Conservation (phyloP, 2,797 vertebrate genomes). For the Heteromormyrus szaboi region DNA sequence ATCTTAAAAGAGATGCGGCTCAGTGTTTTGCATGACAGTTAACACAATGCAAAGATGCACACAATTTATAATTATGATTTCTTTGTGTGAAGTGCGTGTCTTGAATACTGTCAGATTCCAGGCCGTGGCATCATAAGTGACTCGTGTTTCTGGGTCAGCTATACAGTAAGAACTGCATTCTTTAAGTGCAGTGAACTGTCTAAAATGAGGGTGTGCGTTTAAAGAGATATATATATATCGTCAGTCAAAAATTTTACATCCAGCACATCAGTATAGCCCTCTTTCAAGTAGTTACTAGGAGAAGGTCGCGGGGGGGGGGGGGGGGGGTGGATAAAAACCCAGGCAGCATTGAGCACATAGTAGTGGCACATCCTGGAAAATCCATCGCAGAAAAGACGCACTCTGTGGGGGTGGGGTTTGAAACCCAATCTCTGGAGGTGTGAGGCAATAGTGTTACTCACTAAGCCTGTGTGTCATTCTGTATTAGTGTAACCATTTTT, state of each 20-base stretch:
- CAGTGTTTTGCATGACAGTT: conserved; percentile 14
- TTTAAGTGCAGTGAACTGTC: background rate
- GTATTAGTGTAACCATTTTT: background rate
- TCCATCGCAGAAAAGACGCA: background rate
- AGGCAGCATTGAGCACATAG: background rate
- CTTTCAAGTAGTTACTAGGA: background rate
- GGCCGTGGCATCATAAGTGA: conserved; percentile 10
- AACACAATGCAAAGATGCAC: conserved; percentile 20
- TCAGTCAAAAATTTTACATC: background rate
- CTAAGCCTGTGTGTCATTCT: background rate
- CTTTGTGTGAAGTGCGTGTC: background rate
- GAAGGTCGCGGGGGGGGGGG: background rate
- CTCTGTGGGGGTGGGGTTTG: background rate
- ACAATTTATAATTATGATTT: conserved; percentile 7
- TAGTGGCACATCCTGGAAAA: background rate
- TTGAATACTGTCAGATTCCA: conserved; percentile 17
- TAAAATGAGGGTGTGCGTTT: background rate
- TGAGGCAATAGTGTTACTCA: background rate
- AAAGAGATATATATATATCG: background rate
- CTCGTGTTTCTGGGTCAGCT: conserved; percentile 8
- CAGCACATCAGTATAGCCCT: background rate
- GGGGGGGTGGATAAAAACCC: background rate
- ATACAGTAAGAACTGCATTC: background rate
- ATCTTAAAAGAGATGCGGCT: background rate
- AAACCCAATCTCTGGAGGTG: background rate